phyloP scores from a whole-genome alignment of 2,888 invertebrate genomes.

The Metalampra italica region DNA sequence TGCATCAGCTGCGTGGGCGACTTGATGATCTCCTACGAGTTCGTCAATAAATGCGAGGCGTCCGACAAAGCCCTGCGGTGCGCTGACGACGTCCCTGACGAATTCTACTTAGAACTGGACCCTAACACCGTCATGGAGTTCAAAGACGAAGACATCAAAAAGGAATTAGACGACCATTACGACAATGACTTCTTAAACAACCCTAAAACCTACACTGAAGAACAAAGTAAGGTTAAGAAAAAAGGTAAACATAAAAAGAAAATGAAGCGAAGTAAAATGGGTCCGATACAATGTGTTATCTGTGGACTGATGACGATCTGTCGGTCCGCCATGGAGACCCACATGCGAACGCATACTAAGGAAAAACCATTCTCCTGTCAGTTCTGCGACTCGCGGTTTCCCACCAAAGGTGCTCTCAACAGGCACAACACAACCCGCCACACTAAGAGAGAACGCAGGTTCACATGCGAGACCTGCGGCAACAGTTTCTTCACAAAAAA shows the following conservation, averaged over 20 bases:
- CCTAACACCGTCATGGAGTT: conserved; percentile 14
- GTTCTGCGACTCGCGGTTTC: conserved; percentile 44
- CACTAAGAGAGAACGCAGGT: conserved; percentile 47
- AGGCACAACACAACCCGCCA: conserved; percentile 53
- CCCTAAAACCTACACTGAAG: conserved; percentile 10
- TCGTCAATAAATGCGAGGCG: conserved; percentile 54
- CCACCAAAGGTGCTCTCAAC: conserved; percentile 52
- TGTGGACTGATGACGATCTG: conserved; percentile 50
- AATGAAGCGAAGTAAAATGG: conserved; percentile 29
- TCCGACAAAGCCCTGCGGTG: conserved; percentile 52
- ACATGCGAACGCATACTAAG: conserved; percentile 63
- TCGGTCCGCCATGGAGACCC: conserved; percentile 54
- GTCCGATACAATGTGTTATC: conserved; percentile 49
- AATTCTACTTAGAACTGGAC: conserved; percentile 24
- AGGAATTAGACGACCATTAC: background rate
- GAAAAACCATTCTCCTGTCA: conserved; percentile 59
- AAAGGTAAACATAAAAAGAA: conserved; percentile 23
- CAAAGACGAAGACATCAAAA: conserved; percentile 11
- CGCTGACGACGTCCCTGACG: conserved; percentile 22
- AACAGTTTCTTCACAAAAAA: conserved; percentile 58
- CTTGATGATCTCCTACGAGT: conserved; percentile 45
- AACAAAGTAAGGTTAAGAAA: conserved; percentile 13
- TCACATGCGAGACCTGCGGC: conserved; percentile 66
- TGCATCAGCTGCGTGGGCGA: conserved; percentile 52
- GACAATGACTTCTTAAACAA: conserved; percentile 17